These are phyloP conservation scores for Drosophila littoralis DNA, from an alignment of 1,140 invertebrate species.

Conservation along the genomic window DNA sequence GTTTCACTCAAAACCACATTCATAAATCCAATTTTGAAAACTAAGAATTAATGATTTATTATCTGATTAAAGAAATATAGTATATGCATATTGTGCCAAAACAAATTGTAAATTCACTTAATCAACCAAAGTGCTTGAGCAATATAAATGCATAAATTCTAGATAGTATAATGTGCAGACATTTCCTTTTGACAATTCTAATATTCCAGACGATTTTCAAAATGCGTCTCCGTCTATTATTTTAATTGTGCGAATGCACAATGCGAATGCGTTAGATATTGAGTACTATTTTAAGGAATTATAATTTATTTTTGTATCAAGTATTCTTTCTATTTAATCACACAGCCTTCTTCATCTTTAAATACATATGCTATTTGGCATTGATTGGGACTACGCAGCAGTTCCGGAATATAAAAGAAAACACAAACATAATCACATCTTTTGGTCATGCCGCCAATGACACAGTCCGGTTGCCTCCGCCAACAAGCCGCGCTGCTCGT, in stretches of 20 bases:
- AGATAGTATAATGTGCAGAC: not conserved
- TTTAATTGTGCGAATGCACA: too few species aligned
- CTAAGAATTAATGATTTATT: constrained; percentile 2
- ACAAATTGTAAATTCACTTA: not conserved
- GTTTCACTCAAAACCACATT: not conserved
- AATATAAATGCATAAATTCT: constrained; percentile 16
- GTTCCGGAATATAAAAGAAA: not conserved
- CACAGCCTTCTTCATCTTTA: too few species aligned
- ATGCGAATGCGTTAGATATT: too few species aligned
- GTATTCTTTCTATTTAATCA: too few species aligned
- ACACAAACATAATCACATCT: constrained; percentile 34
- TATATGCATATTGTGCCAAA: not conserved
- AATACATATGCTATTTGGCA: too few species aligned
- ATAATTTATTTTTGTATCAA: not conserved
- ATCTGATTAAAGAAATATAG: not conserved
- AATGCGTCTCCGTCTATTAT: not conserved
- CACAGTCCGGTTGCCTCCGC: constrained; percentile 1
- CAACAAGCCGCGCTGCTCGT: not conserved
- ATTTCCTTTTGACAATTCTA: not conserved
- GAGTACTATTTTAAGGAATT: not conserved
- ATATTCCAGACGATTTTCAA: not conserved
- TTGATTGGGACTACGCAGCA: too few species aligned
- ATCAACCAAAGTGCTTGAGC: constrained; percentile 7
- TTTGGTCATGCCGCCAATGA: constrained; percentile 61
- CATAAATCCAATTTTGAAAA: not conserved